Conservation (phyloP, 2,888 invertebrate genomes). For the Nudaria mundana region DNA sequence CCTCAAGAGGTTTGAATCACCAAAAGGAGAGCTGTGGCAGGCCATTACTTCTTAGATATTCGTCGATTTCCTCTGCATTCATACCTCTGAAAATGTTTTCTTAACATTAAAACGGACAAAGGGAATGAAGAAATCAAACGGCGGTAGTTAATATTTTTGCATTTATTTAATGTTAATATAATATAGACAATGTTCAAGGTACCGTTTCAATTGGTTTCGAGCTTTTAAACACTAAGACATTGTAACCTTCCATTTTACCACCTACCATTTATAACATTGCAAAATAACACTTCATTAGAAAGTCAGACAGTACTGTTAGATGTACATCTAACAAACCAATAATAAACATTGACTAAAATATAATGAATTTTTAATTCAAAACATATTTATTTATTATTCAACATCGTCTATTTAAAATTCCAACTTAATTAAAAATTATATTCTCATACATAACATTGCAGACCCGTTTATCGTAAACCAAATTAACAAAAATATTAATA, state of each 20-base stretch:
- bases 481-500: constrained; percentile 69
- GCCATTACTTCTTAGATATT: too few relatives aligned
- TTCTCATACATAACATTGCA: constrained; percentile 72
- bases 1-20: too few relatives aligned
- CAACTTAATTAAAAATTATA: constrained; percentile 69
- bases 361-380: constrained; percentile 75
- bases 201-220: constrained; percentile 79
- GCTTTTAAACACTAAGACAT: constrained; percentile 77
- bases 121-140: constrained; percentile 36
- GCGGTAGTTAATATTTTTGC: constrained; percentile 52
- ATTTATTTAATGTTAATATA: constrained; percentile 82
- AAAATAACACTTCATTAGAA: constrained; percentile 73
- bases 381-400: constrained; percentile 53
- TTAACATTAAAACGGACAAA: too few relatives aligned
- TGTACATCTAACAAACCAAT: constrained; percentile 65
- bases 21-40: too few relatives aligned
- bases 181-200: constrained; percentile 82
- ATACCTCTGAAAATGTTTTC: too few relatives aligned
- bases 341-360: constrained; percentile 77
- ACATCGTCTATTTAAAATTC: constrained; percentile 57
- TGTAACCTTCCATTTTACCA: constrained; percentile 70
- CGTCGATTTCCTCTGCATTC: too few relatives aligned
- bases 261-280: constrained; percentile 73
- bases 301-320: constrained; percentile 68
- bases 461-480: constrained; percentile 77